Evolutionary conservation across 2,888 invertebrate genomes (phyloP).

Genomic region (Anorthoa munda): DNA sequence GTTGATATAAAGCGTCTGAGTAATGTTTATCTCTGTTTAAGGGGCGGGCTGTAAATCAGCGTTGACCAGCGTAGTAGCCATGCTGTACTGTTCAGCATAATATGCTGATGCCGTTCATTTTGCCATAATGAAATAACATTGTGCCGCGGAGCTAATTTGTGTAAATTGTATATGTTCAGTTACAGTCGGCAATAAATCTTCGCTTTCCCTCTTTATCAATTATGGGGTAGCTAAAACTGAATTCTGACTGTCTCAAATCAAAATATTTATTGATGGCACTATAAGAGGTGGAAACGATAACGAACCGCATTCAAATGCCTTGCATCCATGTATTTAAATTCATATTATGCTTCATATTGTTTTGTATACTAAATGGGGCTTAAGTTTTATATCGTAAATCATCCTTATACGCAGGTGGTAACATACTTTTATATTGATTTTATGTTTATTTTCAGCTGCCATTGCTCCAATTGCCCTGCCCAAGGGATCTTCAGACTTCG

Average conservation of each 20-base stretch:
- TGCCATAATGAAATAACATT: too few species aligned
- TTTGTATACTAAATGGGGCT: not conserved
- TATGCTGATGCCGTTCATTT: too few species aligned
- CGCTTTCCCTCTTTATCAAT: too few species aligned
- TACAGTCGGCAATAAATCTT: too few species aligned
- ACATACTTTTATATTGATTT: not conserved
- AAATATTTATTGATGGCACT: not conserved
- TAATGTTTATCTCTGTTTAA: not conserved
- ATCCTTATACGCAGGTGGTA: not conserved
- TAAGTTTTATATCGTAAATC: not conserved
- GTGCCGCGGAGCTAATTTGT: too few species aligned
- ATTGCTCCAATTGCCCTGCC: constrained; percentile 71
- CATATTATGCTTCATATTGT: not conserved
- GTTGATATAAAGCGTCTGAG: not conserved
- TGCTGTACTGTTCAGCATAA: too few species aligned
- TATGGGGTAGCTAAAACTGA: not conserved
- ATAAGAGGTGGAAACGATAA: too few species aligned
- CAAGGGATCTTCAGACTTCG: constrained; percentile 64
- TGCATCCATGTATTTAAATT: not conserved
- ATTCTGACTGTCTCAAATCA: not conserved
- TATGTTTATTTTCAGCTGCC: constrained; percentile 53
- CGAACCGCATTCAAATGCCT: not conserved
- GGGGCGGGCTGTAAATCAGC: too few species aligned
- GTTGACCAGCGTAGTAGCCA: too few species aligned
- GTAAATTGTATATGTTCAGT: too few species aligned